phyloP scores from a whole-genome alignment of 2,797 vertebrate genomes.

The Margarornis squamiger region DNA sequence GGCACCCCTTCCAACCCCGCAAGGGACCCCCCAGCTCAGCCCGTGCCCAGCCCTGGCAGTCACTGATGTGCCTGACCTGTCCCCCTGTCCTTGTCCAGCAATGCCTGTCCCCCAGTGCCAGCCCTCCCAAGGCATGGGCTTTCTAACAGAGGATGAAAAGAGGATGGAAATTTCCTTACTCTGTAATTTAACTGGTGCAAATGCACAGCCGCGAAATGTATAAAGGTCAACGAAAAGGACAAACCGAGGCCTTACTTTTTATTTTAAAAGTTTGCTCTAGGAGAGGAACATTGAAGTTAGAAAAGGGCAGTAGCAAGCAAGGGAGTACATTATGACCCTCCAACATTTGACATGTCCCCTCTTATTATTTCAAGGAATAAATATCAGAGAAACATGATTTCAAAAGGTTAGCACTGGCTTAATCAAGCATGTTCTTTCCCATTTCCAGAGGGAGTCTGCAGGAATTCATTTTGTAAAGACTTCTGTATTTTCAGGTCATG shows the following conservation, averaged over 20 bases:
- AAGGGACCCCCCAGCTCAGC: rapidly evolving
- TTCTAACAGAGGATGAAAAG: neutral
- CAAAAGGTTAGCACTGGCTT: conserved; percentile 42
- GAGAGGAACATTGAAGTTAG: neutral
- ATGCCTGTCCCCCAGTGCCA: rapidly evolving
- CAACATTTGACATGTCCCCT: conserved; percentile 5
- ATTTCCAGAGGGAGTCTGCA: conserved; percentile 29
- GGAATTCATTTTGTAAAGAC: conserved; percentile 5
- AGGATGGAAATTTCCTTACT: neutral
- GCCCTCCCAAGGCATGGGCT: rapidly evolving
- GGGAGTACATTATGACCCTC: neutral
- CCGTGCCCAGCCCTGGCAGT: neutral
- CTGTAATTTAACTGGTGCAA: neutral
- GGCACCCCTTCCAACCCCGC: no score
- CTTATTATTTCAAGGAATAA: conserved; percentile 55
- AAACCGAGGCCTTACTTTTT: neutral
- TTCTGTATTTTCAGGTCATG: conserved; percentile 18
- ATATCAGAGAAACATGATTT: conserved; percentile 41
- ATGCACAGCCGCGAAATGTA: neutral
- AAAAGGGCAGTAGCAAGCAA: conserved; percentile 38
- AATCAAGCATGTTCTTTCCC: conserved; percentile 48
- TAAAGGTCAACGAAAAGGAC: conserved; percentile 17
- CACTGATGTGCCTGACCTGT: rapidly evolving
- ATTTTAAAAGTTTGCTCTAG: conserved; percentile 6
- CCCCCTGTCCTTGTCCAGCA: neutral